phyloP scores from a whole-genome alignment of 2,113 vertebrate species.

The Diadophis punctatus region DNA sequence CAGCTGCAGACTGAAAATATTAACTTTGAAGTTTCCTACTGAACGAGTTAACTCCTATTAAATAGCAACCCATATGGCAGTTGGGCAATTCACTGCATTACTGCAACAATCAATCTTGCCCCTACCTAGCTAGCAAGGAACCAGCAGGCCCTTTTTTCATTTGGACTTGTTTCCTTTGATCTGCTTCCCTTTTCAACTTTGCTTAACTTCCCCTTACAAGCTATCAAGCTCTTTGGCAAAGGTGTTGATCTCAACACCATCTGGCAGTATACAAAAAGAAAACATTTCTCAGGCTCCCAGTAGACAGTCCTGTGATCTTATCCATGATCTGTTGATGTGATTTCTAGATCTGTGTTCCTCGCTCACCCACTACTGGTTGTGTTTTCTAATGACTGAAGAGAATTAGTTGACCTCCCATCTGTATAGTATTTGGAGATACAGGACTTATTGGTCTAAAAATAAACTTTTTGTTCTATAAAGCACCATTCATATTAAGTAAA shows the following conservation, averaged over 20 bases:
- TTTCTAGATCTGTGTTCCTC: conserved; percentile 29
- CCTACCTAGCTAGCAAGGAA: conserved; percentile 20
- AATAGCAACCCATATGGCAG: conserved; percentile 10
- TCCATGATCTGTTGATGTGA: conserved; percentile 31
- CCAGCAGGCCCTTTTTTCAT: conserved; percentile 51
- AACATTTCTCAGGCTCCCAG: conserved; percentile 26
- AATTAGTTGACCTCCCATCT: neutral
- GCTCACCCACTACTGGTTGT: neutral
- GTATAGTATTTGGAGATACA: rapidly evolving
- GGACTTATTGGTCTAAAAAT: rapidly evolving
- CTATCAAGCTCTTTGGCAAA: conserved; percentile 35
- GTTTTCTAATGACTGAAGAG: conserved; percentile 6
- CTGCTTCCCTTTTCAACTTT: conserved; percentile 41
- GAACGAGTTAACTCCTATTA: conserved; percentile 17
- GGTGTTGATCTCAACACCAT: conserved; percentile 55
- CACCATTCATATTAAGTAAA: neutral
- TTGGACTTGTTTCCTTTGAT: conserved; percentile 60
- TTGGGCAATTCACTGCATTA: conserved; percentile 14
- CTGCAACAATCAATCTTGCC: conserved; percentile 51
- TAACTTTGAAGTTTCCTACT: neutral
- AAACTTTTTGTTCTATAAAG: neutral
- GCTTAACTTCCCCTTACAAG: conserved; percentile 55
- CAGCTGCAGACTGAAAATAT: neutral
- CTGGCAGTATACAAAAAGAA: conserved; percentile 41
- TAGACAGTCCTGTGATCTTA: conserved; percentile 34